Evolutionary conservation across 2,888 invertebrate species (phyloP).

Genomic region (Stenurella melanura): DNA sequence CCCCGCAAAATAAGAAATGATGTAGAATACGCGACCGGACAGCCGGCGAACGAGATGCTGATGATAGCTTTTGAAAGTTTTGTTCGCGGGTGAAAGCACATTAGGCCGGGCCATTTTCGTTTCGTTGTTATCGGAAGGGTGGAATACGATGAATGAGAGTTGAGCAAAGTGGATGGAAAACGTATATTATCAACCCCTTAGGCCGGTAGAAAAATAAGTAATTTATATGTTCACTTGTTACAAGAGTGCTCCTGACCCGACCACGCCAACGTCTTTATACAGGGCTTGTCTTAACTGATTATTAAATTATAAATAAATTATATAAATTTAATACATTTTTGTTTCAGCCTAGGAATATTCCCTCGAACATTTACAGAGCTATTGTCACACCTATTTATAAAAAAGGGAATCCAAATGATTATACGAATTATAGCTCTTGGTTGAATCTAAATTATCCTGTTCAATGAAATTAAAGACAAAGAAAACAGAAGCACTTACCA

Average conservation of each 20-base stretch:
- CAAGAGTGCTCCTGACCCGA: not conserved
- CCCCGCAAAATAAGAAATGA: constrained; percentile 59
- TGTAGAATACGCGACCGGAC: constrained; percentile 58
- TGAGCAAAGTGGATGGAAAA: constrained; percentile 56
- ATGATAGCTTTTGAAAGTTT: constrained; percentile 63
- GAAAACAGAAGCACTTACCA: too few relatives aligned
- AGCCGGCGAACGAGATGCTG: constrained; percentile 56
- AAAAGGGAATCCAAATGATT: too few relatives aligned
- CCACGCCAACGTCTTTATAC: not conserved
- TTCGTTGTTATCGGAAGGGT: constrained; percentile 59
- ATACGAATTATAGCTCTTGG: too few relatives aligned
- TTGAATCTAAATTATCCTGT: too few relatives aligned
- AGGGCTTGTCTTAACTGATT: not conserved
- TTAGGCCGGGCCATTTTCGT: constrained; percentile 59
- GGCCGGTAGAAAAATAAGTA: constrained; percentile 20
- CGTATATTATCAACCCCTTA: constrained; percentile 47
- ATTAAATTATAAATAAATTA: too few relatives aligned
- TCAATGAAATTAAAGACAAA: too few relatives aligned
- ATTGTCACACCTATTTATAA: too few relatives aligned
- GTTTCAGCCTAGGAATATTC: too few relatives aligned
- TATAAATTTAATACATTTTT: too few relatives aligned
- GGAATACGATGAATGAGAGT: constrained; percentile 55
- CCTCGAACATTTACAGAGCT: too few relatives aligned
- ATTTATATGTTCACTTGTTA: not conserved
- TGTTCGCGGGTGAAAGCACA: constrained; percentile 61